Evolutionary conservation across 1,140 invertebrate genomes (phyloP).

Genomic region (Procambarus virginalis): DNA sequence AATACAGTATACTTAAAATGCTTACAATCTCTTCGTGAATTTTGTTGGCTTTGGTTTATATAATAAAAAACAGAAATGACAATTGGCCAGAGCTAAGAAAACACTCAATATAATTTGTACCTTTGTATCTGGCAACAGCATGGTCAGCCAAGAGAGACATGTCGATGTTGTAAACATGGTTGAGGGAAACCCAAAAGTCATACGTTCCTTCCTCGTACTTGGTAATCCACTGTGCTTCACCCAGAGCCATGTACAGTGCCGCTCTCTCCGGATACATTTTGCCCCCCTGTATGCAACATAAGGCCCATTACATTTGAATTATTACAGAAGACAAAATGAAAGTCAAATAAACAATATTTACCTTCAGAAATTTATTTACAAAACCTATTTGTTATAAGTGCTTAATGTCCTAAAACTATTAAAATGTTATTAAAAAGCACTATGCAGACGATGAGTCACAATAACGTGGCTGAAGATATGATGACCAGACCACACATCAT

Average conservation of each 20-base stretch:
- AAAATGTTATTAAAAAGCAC: no score
- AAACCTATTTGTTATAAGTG: no score
- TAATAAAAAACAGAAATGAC: no score
- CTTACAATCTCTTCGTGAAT: no score
- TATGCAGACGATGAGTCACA: no score
- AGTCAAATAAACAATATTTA: background rate
- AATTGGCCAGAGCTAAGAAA: no score
- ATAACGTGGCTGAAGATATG: no score
- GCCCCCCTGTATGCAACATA: constrained; percentile 76
- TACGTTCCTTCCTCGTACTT: constrained; percentile 76
- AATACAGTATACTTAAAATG: no score
- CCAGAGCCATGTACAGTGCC: constrained; percentile 86
- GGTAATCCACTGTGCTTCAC: constrained; percentile 97
- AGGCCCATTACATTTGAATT: background rate
- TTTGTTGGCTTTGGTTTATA: no score
- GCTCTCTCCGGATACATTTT: constrained; percentile 92
- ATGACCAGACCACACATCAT: no score
- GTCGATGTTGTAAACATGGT: constrained; percentile 72
- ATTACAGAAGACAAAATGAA: background rate
- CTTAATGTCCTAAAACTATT: no score
- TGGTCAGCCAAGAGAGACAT: constrained; percentile 72
- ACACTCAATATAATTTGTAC: constrained; percentile 8
- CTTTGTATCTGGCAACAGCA: constrained; percentile 68
- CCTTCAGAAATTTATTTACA: no score
- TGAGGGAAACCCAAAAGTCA: constrained; percentile 71